Percentiles rank a stretch among this genome's conserved stretches.
Conservation (phyloP, 2,797 vertebrate genomes). For the Enteromius viviparus region DNA sequence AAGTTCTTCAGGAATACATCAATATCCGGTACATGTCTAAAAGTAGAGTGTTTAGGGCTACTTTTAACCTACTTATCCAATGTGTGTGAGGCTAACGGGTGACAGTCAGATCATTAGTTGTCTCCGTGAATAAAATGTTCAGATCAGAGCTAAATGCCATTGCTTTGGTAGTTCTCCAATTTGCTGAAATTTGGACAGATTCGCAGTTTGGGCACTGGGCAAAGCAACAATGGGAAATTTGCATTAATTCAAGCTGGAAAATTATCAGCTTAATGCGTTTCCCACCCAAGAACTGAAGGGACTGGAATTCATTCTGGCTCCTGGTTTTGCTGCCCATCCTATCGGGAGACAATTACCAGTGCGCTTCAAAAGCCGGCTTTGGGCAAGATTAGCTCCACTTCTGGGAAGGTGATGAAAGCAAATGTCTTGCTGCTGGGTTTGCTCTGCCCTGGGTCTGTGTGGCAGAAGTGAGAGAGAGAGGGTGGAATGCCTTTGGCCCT, state of each 20-base stretch:
- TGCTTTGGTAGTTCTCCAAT: slow-evolving; percentile 38
- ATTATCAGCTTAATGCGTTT: slow-evolving; percentile 50
- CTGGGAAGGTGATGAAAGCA: slow-evolving; percentile 66
- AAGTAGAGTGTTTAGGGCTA: neutral
- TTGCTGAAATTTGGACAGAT: slow-evolving; percentile 39
- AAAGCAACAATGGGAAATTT: slow-evolving; percentile 49
- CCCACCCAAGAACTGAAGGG: slow-evolving; percentile 55
- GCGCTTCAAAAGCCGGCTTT: slow-evolving; percentile 62
- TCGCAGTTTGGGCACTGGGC: slow-evolving; percentile 39
- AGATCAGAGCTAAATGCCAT: slow-evolving; percentile 36
- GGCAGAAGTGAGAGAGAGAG: slow-evolving; percentile 53
- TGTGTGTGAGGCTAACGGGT: slow-evolving; percentile 9
- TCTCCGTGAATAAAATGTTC: slow-evolving; percentile 3
- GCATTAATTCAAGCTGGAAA: slow-evolving; percentile 54
- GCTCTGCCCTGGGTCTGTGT: slow-evolving; percentile 50
- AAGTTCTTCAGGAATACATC: neutral
- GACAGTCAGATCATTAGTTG: neutral
- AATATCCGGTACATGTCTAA: neutral
- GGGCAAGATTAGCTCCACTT: slow-evolving; percentile 66
- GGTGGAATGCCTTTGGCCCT: slow-evolving; percentile 52
- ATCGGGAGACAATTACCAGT: slow-evolving; percentile 65
- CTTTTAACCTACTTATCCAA: slow-evolving; percentile 22
- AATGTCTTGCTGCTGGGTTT: slow-evolving; percentile 57
- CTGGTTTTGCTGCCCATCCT: slow-evolving; percentile 57
- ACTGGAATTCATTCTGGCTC: slow-evolving; percentile 63